Conservation (phyloP, 1,140 invertebrate genomes). For the Periplaneta americana region DNA sequence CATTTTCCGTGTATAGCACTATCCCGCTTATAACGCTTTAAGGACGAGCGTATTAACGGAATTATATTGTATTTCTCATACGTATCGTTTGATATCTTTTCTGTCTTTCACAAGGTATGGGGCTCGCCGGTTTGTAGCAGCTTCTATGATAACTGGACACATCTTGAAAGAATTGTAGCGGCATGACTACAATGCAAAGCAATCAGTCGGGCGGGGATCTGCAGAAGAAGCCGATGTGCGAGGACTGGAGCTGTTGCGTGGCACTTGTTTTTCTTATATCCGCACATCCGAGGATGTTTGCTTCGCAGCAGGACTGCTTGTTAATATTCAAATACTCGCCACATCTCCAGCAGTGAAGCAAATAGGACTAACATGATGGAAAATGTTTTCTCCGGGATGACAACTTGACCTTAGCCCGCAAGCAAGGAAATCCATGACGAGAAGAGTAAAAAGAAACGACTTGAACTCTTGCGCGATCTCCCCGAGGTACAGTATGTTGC, state of each 20-base stretch:
- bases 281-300: background rate
- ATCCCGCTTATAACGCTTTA: no score
- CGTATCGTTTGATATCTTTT: no score
- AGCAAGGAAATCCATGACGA: background rate
- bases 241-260: background rate
- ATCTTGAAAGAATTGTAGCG: no score
- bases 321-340: constrained; percentile 9
- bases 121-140: no score
- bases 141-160: no score
- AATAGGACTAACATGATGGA: constrained; percentile 7
- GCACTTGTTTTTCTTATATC: background rate
- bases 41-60: no score
- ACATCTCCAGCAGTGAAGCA: constrained; percentile 5
- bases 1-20: no score
- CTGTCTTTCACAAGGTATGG: no score
- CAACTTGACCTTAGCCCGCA: constrained; percentile 1
- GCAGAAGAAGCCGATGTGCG: no score
- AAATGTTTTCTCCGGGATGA: background rate
- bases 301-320: background rate
- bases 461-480: background rate
- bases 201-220: no score
- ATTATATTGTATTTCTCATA: no score
- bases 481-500: background rate
- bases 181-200: no score
- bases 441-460: background rate